phyloP scores from a whole-genome alignment of 1,140 invertebrate species.

The Leucophenga varia region DNA sequence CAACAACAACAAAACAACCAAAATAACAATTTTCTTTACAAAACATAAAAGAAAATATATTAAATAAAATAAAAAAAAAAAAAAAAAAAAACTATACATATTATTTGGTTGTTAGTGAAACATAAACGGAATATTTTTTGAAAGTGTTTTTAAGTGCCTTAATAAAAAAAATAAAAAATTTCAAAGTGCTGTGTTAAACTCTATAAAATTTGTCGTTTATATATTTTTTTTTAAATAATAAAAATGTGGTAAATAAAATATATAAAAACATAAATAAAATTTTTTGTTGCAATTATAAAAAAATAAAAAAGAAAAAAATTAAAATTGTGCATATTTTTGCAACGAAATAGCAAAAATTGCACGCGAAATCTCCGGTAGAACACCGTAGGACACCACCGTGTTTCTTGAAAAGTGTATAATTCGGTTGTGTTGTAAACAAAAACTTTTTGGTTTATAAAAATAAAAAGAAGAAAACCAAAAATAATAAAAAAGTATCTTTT shows the following conservation, averaged over 20 bases:
- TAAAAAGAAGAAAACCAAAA: constrained; percentile 13
- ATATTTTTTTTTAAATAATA: constrained; percentile 12
- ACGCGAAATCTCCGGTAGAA: constrained; percentile 23
- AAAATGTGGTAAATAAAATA: constrained; percentile 40
- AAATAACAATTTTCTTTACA: constrained; percentile 31
- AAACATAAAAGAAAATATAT: constrained; percentile 17
- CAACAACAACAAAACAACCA: constrained; percentile 36
- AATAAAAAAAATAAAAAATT: neutral
- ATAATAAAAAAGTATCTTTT: constrained; percentile 17
- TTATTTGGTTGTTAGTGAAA: constrained; percentile 50
- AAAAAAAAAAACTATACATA: constrained; percentile 37
- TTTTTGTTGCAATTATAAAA: constrained; percentile 8
- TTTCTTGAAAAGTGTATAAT: constrained; percentile 20
- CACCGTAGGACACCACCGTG: constrained; percentile 20
- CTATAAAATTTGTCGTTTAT: constrained; percentile 31
- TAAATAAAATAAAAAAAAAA: constrained; percentile 8
- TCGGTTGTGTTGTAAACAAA: constrained; percentile 17
- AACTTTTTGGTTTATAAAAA: constrained; percentile 8
- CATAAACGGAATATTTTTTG: constrained; percentile 16
- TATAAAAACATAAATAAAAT: constrained; percentile 3
- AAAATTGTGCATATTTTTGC: too few species aligned
- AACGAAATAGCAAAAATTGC: constrained; percentile 27
- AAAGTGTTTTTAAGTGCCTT: neutral
- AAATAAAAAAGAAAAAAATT: too few species aligned
- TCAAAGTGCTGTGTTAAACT: constrained; percentile 38